Conservation (phyloP, 1,140 invertebrate genomes). For the Varroa destructor region DNA sequence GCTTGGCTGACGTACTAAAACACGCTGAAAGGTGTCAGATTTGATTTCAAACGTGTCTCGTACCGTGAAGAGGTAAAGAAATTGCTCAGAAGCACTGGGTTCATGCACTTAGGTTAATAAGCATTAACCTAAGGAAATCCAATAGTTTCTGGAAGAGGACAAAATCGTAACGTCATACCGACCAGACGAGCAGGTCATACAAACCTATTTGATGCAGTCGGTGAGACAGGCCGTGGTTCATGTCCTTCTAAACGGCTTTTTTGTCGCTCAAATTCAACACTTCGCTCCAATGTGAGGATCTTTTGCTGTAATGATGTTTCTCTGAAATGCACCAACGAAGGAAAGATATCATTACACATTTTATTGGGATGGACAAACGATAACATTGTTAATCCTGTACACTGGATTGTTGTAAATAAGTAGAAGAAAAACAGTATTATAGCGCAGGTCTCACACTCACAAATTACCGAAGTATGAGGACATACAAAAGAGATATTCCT, state of each 20-base stretch:
- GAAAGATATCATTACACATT: too few species aligned
- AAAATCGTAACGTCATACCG: too few species aligned
- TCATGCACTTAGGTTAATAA: too few species aligned
- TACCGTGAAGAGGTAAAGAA: neutral
- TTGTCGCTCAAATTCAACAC: slow-evolving; percentile 20
- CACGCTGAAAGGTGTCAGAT: too few species aligned
- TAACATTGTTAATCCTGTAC: neutral
- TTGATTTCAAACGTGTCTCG: too few species aligned
- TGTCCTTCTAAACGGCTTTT: slow-evolving; percentile 14
- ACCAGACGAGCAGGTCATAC: too few species aligned
- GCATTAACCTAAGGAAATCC: too few species aligned
- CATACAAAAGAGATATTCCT: too few species aligned
- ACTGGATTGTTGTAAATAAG: slow-evolving; percentile 4
- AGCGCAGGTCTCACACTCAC: neutral
- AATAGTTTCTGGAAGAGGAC: too few species aligned
- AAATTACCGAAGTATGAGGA: too few species aligned
- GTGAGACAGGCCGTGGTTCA: slow-evolving; percentile 5
- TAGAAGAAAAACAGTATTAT: neutral
- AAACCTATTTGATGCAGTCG: slow-evolving; percentile 8
- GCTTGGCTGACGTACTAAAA: too few species aligned
- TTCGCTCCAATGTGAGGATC: slow-evolving; percentile 15
- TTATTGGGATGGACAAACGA: too few species aligned
- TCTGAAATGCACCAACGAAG: neutral
- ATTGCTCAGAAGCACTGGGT: neutral
- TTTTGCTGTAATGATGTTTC: slow-evolving; percentile 20